Evolutionary conservation across 2,888 invertebrate species (phyloP).

Genomic region (Homarus gammarus): DNA sequence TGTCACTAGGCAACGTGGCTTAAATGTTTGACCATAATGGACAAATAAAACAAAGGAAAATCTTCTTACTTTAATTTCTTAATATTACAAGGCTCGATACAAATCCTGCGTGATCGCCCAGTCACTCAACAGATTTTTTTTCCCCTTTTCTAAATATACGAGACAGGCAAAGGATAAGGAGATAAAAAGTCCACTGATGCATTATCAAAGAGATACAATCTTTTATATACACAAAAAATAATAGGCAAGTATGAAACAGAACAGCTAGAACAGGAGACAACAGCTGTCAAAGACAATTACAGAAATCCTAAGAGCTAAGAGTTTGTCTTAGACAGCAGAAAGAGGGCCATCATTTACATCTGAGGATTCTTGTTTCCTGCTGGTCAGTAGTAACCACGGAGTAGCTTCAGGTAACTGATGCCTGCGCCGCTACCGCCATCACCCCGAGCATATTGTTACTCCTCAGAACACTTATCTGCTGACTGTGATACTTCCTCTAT

Average conservation of each 20-base stretch:
- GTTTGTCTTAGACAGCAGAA: slow-evolving; percentile 35
- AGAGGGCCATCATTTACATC: slow-evolving; percentile 13
- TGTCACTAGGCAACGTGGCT: no score
- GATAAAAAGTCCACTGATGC: slow-evolving; percentile 18
- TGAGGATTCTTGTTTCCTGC: neutral
- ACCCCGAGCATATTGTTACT: slow-evolving; percentile 14
- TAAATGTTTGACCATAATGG: no score
- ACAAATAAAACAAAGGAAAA: neutral
- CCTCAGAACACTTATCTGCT: slow-evolving; percentile 14
- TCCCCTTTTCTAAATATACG: slow-evolving; percentile 1
- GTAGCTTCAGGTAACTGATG: neutral
- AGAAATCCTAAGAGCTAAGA: slow-evolving; percentile 18
- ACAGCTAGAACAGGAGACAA: slow-evolving; percentile 27
- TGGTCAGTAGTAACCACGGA: slow-evolving; percentile 20
- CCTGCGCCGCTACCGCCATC: slow-evolving; percentile 12
- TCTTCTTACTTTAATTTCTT: slow-evolving; percentile 49
- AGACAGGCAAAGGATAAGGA: slow-evolving; percentile 19
- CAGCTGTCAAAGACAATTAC: slow-evolving; percentile 32
- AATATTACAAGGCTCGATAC: slow-evolving; percentile 59
- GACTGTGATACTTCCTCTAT: slow-evolving; percentile 31
- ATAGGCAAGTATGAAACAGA: slow-evolving; percentile 18
- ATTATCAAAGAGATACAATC: slow-evolving; percentile 46
- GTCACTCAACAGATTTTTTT: slow-evolving; percentile 22
- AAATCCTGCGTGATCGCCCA: slow-evolving; percentile 53
- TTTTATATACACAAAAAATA: slow-evolving; percentile 55